Base-by-base conservation (phyloP, 2,113 vertebrate genomes). In the Pedetes capensis region DNA sequence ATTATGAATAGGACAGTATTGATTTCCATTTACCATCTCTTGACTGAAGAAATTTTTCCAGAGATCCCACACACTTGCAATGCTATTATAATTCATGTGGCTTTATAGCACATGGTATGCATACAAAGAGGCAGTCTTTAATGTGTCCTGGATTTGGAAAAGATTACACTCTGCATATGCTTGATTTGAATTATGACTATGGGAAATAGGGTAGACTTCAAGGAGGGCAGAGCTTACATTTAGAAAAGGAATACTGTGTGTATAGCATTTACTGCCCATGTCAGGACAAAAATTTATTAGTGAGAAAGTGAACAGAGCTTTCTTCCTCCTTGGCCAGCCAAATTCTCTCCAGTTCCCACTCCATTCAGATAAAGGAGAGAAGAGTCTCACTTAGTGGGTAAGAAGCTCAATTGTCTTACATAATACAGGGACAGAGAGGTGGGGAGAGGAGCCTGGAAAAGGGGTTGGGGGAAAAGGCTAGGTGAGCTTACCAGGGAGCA, bases 111-210 rank as follows among this genome's bases (percentile, higher is more conserved):
- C 79, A 90, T 44, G 76, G 68, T 81, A 72, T 57, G 90, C 84
- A 59, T 88, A 81, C 47, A 93, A 89, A 96, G 81, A 91, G n/a
- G 20, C 64, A 39, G 11, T 78, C 89, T 93, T 76, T 68, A 13
- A 51, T 93, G 51, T 69, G 71, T 92, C 83, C 92, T 61, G 66
- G 72, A 91, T 93, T 95, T 91, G 69, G 89, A 91, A 95, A 94
- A 37, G 69, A 87, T 47, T 89, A 49, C 87, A 79, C 72, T 84
- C 89, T 89, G 59, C 80, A 47, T 92, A 68, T 92, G 57, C 57
- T 87, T 89, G 80, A 47, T 66, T 93, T 97, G 92, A 96, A 89
- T 89, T 84, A 79, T 78, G 44, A 95, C 49, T 84, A 18, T 86
- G 78, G 61, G 76, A 84, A 89, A 63, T n/a, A 83, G 74, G n/a